Evolutionary conservation across 1,140 invertebrate species (phyloP), one percentile per base, ranked within the genome.

Genomic region (Hyles euphorbiae): DNA sequence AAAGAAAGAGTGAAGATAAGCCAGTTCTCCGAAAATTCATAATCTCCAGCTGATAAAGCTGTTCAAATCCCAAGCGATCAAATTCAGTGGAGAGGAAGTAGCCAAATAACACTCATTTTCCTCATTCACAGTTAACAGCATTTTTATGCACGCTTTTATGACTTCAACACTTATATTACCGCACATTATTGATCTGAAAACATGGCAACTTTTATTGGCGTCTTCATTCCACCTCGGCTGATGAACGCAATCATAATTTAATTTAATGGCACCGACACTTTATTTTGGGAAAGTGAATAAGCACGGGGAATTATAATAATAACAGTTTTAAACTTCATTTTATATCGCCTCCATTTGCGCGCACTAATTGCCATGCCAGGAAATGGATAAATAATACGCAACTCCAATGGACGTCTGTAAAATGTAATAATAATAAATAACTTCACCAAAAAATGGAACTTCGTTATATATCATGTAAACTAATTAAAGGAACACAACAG

Each of bases 231-330:
- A 22, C 22, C 3, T 9, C 34, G 45, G 11, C 32, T 61, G 54
- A 61, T 56, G 60, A 47, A 54, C 12, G 49, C 40, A 48, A 58
- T 58, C 52, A 58, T 58, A 63, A 63, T 63, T 49, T 58, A 61
- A 61, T 56, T 62, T 58, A 49, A 62, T 58, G 44, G 51, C 49
- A 55, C 46, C 52, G 34, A 22, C 45, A 63, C 56, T 58, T 59
- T 58, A 61, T 47, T 61, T 61, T 52, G 11, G 53, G 47, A 56
- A 56, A 61, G 48, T 56, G 53, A 61, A 56, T 61, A 54, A 56
- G 54, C 49, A 40, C 40, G 7, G 53, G 53, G 22, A 59, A 53
- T 56, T 56, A 60, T 48, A 44, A 50, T 58, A 58, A 58, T 58
- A 50, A 58, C 40, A n/a, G 48, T 9, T 12, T 58, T 22, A 48